Base-by-base conservation (phyloP, 2,797 vertebrate species). In the Danio choprae region DNA sequence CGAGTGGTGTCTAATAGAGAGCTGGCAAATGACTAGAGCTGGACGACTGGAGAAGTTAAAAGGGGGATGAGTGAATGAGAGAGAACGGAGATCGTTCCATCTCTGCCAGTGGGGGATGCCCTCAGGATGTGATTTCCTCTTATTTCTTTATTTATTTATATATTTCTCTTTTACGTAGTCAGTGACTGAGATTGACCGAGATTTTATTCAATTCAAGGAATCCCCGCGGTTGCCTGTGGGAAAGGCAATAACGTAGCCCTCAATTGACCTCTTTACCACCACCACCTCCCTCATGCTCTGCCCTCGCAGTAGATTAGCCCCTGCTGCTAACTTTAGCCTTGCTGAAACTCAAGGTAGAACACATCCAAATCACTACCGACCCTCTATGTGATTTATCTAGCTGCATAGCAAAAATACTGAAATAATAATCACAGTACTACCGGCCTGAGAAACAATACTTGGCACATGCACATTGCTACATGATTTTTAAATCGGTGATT, bases 61-160 rank as follows among this genome's bases (percentile, higher is more conserved):
- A 50, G 7, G 20, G 46, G 7, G 20, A 51, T 29, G 74, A 44
- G 40, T n/a, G 59, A 75, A 71, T 56, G 29, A 29, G n/a, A 72
- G 84, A 74, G 89, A 90, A 89, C 86, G 82, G 86, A 89, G 88
- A 89, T 84, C 86, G 89, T 89, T 89, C 88, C 71, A 76, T 89
- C 85, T 85, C 75, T 79, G 87, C 86, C 88, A 89, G 89, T 83
- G 88, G 88, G 90, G 89, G 88, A 91, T 91, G 88, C 91, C 91
- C 90, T 90, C 86, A 89, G 90, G 91, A 91, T 89, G 90, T 88
- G 88, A 89, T 91, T 89, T 88, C 89, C 89, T 90, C 77, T 89
- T 84, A 89, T 91, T 92, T 90, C 85, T 91, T 90, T 91, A 87
- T 92, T 91, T 89, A 90, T 91, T 48, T 74, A 86, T 86, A 82